Base-by-base conservation (phyloP, 2,888 invertebrate species). In the Lepeophtheirus nordmannii region DNA sequence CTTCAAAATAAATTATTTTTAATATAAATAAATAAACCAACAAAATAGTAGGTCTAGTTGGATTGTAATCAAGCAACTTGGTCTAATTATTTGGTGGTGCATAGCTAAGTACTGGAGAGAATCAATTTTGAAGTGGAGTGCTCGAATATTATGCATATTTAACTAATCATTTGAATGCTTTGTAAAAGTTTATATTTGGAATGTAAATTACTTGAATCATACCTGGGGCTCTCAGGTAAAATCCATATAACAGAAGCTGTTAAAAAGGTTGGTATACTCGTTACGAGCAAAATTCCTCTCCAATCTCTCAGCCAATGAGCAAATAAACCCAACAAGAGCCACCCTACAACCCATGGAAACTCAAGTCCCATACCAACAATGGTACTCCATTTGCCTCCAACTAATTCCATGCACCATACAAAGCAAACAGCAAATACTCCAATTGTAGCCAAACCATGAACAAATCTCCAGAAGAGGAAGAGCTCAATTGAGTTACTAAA, bases 311-410 rank as follows among this genome's bases (percentile, higher is more conserved):
- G 53, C 10, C 53, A 41, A 30, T 64, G 41, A 2, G 56, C 64
- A 23, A 64, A 30, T 23, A 64, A 14, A 23, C 41, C 64, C 64
- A 64, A 14, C 12, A 56, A 20, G 14, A 64, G 37, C 64, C 64
- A 64, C 8, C 64, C 64, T 17, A 22, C 57, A 14, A 64, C 64
- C 64, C 64, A 64, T 2, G 46, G 46, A 22, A 23, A 46, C 17
- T 64, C 64, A 20, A 64, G 22, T 9, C 64, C 64, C 53, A 64
- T 64, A 10, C 64, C 64, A 22, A 64, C 56, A 17, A 64, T 20
- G 17, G 64, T 64, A 10, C 30, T 22, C 64, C 64, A 64, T 56
- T 56, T 64, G 14, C 64, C 64, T 56, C 64, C 64, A n/a, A 64
- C 64, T 12, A 60, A 30, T 14, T 60, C 60, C 60, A 60, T 30